Evolutionary conservation across 2,113 vertebrate genomes (phyloP).

Genomic region (Notothenia coriiceps): DNA sequence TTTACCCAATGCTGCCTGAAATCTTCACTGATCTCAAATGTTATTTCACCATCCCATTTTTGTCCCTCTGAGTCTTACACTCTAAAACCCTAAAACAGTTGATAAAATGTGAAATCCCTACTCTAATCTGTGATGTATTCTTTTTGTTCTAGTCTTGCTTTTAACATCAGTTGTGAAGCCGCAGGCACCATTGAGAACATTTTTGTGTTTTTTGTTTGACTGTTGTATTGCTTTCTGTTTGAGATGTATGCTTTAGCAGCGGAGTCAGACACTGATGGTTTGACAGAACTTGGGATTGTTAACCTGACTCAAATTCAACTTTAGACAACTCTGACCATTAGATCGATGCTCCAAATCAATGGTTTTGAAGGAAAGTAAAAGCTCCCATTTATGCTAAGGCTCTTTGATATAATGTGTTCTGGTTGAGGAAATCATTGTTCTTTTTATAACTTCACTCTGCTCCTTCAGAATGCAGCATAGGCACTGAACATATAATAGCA

Average conservation of each 20-base stretch:
- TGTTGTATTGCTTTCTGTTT: not conserved
- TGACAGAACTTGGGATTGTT: constrained; percentile 5
- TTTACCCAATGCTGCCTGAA: not conserved
- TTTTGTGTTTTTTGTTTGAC: not conserved
- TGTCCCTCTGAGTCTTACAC: not conserved
- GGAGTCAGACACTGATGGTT: not conserved
- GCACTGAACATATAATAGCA: not conserved
- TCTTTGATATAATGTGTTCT: not conserved
- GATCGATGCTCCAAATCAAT: not conserved
- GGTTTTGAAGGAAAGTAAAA: not conserved
- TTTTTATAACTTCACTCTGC: not conserved
- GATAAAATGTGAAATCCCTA: not conserved
- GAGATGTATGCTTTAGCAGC: not conserved
- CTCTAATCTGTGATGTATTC: not conserved
- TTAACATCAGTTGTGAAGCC: constrained; percentile 1
- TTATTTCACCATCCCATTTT: not conserved
- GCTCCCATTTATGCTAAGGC: not conserved
- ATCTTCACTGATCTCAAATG: not conserved
- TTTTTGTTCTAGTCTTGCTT: constrained; percentile 1
- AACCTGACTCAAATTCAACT: constrained; percentile 2
- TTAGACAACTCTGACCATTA: not conserved
- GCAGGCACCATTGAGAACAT: not conserved
- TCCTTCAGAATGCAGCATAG: not conserved
- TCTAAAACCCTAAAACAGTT: not conserved
- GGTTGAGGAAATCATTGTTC: not conserved